Percentiles rank a stretch among this genome's conserved stretches.
phyloP scores from a whole-genome alignment of 2,888 invertebrate genomes.

The Teleiodes luculella region DNA sequence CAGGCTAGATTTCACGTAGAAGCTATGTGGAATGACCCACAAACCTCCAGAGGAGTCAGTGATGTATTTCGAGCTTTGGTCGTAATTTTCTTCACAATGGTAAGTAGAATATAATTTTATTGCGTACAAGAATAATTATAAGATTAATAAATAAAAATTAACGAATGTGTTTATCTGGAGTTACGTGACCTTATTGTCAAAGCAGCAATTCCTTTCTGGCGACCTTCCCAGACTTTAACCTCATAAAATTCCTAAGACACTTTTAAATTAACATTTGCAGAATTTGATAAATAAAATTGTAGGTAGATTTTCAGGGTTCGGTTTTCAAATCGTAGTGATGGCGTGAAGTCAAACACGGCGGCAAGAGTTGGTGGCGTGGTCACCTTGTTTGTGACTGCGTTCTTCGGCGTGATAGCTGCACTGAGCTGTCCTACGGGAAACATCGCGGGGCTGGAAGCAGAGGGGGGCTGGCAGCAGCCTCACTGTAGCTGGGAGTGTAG shows the following conservation, averaged over 20 bases:
- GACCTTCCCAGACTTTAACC: too few species aligned
- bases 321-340: constrained; percentile 59
- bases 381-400: constrained; percentile 44
- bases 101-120: too few species aligned
- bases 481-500: constrained; percentile 50
- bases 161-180: too few species aligned
- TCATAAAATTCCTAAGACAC: too few species aligned
- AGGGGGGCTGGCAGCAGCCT: constrained; percentile 38
- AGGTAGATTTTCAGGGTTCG: constrained; percentile 60
- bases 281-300: too few species aligned
- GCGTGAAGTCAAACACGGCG: constrained; percentile 61
- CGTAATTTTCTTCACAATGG: constrained; percentile 66
- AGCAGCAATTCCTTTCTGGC: too few species aligned
- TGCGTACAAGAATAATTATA: too few species aligned
- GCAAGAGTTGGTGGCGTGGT: constrained; percentile 56
- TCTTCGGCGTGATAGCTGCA: constrained; percentile 43
- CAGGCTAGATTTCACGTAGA: constrained; percentile 62
- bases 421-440: constrained; percentile 42
- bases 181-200: too few species aligned
- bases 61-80: constrained; percentile 61
- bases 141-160: too few species aligned
- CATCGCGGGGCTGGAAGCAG: constrained; percentile 34
- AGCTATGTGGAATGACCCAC: constrained; percentile 49
- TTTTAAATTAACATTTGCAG: too few species aligned
- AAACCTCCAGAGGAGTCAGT: constrained; percentile 48